These are phyloP conservation scores for Genyomyrus donnyi DNA, from an alignment of 2,113 vertebrate species.

Conservation along the genomic window DNA sequence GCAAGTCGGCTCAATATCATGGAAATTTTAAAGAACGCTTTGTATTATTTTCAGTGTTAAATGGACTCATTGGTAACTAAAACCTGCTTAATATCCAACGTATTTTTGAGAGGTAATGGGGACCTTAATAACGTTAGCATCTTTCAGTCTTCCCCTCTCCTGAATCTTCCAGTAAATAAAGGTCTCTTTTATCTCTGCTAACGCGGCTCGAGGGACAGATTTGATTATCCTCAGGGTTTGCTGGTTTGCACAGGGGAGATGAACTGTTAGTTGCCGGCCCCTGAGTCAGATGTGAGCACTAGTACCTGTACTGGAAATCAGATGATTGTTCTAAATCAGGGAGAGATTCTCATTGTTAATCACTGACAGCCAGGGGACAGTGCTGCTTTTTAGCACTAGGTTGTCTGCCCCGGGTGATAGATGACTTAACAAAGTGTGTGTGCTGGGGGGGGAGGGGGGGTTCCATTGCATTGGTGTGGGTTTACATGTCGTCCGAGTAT, in stretches of 20 bases:
- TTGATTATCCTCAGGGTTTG: background rate
- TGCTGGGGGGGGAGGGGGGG: background rate
- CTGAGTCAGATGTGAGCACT: background rate
- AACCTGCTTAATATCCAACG: background rate
- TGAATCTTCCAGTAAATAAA: background rate
- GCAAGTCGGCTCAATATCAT: background rate
- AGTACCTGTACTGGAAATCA: background rate
- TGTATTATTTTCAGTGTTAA: background rate
- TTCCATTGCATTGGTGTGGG: slow-evolving; percentile 28
- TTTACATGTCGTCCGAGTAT: slow-evolving; percentile 50
- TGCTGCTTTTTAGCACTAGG: background rate
- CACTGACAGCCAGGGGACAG: background rate
- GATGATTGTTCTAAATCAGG: background rate
- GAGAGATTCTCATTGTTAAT: background rate
- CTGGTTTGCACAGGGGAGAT: background rate
- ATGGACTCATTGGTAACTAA: background rate
- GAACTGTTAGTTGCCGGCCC: background rate
- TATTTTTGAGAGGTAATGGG: background rate
- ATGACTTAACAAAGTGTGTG: slow-evolving; percentile 18
- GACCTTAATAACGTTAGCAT: background rate
- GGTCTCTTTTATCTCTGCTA: background rate
- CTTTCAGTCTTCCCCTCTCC: background rate
- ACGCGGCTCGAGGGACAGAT: background rate
- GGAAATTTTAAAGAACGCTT: background rate
- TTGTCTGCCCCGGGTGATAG: slow-evolving; percentile 8